Conservation (phyloP, 2,113 vertebrate species). For the Menidia beryllina region DNA sequence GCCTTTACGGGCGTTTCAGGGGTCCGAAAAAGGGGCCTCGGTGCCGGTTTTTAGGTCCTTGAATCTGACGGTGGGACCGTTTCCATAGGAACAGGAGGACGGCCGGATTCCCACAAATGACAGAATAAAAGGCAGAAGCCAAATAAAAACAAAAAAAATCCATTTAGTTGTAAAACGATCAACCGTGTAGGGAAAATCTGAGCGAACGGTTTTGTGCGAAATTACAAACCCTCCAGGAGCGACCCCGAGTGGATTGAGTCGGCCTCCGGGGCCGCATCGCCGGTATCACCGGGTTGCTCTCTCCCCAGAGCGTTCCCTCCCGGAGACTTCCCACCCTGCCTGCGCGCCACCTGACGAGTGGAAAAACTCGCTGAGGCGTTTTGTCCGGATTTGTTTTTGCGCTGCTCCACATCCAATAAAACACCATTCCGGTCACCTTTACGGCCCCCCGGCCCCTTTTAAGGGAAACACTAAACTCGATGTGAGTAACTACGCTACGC, state of each 20-base stretch:
- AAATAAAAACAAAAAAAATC: too few relatives aligned
- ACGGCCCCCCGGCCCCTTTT: constrained; percentile 49
- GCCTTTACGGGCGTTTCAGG: too few relatives aligned
- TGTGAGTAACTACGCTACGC: constrained; percentile 22
- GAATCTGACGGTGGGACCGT: too few relatives aligned
- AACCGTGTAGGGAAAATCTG: too few relatives aligned
- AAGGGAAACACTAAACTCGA: constrained; percentile 47
- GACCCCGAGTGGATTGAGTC: constrained; percentile 6
- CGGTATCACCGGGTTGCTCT: neutral
- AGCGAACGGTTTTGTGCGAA: too few relatives aligned
- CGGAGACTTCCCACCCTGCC: constrained; percentile 16
- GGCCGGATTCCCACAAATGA: too few relatives aligned
- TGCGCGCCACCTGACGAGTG: constrained; percentile 26
- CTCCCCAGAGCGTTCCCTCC: neutral
- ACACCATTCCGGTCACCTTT: constrained; percentile 52
- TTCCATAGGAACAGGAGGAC: too few relatives aligned
- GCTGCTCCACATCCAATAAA: constrained; percentile 50
- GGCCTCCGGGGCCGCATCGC: constrained; percentile 26
- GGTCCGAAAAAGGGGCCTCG: too few relatives aligned
- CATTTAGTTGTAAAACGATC: too few relatives aligned
- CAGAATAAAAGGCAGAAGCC: too few relatives aligned
- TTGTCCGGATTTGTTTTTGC: constrained; percentile 54
- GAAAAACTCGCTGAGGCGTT: constrained; percentile 45
- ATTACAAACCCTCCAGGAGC: neutral
- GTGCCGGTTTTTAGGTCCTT: too few relatives aligned